Evolutionary conservation across 2,888 invertebrate species (phyloP).

Genomic region (Phytoseiulus persimilis): DNA sequence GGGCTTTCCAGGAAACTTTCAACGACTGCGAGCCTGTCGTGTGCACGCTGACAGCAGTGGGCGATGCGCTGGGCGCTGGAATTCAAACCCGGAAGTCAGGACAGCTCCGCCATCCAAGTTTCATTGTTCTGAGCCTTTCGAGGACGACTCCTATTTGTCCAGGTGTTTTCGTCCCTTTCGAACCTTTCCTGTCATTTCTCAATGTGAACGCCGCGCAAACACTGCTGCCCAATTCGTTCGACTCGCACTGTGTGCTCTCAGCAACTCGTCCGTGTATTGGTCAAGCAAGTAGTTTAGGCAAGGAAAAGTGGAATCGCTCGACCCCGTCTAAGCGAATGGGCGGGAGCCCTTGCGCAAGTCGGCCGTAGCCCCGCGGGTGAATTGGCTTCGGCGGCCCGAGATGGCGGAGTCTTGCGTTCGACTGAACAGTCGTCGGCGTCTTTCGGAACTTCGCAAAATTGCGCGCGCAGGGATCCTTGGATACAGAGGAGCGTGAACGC

Average conservation of each 20-base stretch:
- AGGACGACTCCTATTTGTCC: too few species aligned
- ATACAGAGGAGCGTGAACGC: background rate
- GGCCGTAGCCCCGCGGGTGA: background rate
- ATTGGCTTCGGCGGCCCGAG: background rate
- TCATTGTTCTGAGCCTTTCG: too few species aligned
- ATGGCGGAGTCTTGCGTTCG: background rate
- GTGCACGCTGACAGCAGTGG: constrained; percentile 8
- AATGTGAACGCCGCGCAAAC: too few species aligned
- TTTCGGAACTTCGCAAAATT: background rate
- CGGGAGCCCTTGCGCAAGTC: background rate
- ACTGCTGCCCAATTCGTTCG: too few species aligned
- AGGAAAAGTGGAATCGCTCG: background rate
- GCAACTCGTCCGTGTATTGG: too few species aligned
- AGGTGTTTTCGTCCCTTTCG: too few species aligned
- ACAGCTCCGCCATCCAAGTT: background rate
- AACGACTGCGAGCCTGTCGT: constrained; percentile 61
- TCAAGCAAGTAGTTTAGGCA: background rate
- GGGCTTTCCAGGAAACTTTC: constrained; percentile 77
- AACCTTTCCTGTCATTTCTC: too few species aligned
- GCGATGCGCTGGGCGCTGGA: constrained; percentile 26
- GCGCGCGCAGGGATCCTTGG: too few species aligned
- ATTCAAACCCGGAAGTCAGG: background rate
- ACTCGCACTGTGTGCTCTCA: too few species aligned
- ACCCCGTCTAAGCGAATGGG: background rate
- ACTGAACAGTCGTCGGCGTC: background rate